Evolutionary conservation across 2,113 vertebrate species (phyloP), one percentile per base, ranked within the genome.

Genomic region (Arenaria interpres): DNA sequence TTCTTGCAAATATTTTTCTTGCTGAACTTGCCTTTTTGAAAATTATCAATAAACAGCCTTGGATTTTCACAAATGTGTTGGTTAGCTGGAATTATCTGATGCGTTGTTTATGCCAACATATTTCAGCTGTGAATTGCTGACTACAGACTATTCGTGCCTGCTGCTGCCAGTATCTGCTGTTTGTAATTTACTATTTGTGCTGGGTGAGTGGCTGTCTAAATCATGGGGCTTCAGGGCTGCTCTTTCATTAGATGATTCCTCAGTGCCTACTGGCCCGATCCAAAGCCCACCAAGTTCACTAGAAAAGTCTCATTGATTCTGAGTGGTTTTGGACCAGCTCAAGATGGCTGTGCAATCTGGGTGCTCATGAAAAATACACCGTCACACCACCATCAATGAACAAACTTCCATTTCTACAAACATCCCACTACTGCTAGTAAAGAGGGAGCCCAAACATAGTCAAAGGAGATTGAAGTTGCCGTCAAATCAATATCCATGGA

Each of bases 91-190:
- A 96, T 95, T 86, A 93, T 90, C 51, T 77, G 88, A 51, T 77
- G 78, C 48, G 77, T 83, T 94, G 82, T 93, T 95, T 92, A 95
- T 43, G n/a, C 88, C 90, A 95, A 86, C 68, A 50, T 71, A 93
- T 77, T 88, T 88, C 92, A 90, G 48, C 90, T 84, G 54, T 77
- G 90, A 91, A 81, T 54, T 92, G 96, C 96, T 95, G 95, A 96
- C 95, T 96, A 19, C 54, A 46, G 92, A 25, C 45, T 57, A 45
- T 83, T 89, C 43, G 3, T 57, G 94, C 74, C 78, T 91, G 87
- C 87, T 85, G 87, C 93, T 94, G 93, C 91, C 93, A 89, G 81
- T 85, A 64, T 82, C 94, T 95, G 94, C 89, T 89, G 48, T 62
- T 88, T 69, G 53, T 90, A 93, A 96, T 93, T 94, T 90, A 78